phyloP scores from a whole-genome alignment of 2,797 vertebrate genomes.

The Hippoglossus hippoglossus region DNA sequence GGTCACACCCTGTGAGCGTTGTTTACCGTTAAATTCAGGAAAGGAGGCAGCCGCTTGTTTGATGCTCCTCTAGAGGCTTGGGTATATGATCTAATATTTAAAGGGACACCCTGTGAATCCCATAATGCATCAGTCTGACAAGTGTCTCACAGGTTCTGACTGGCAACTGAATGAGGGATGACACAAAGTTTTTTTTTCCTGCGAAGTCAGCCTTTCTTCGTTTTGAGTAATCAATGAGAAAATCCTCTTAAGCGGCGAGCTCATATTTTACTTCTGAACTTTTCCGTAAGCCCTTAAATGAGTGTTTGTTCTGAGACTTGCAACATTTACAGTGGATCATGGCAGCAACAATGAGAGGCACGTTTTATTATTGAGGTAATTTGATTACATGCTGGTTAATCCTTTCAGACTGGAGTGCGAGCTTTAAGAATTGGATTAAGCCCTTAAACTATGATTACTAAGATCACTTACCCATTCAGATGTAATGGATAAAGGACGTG shows the following conservation, averaged over 20 bases:
- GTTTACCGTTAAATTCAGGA: slow-evolving; percentile 64
- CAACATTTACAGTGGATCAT: slow-evolving; percentile 76
- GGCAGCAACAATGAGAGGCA: slow-evolving; percentile 69
- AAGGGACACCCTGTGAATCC: slow-evolving; percentile 39
- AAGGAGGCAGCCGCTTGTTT: slow-evolving; percentile 47
- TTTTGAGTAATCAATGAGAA: slow-evolving; percentile 69
- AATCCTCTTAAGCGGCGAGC: slow-evolving; percentile 76
- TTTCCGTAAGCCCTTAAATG: slow-evolving; percentile 73
- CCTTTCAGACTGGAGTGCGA: slow-evolving; percentile 78
- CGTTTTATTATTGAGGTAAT: slow-evolving; percentile 81
- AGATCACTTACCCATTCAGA: slow-evolving; percentile 77
- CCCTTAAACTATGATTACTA: slow-evolving; percentile 80
- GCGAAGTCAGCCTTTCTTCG: slow-evolving; percentile 48
- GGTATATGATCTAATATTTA: slow-evolving; percentile 47
- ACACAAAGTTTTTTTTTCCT: slow-evolving; percentile 47
- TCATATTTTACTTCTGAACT: slow-evolving; percentile 76
- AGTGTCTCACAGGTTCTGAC: slow-evolving; percentile 39
- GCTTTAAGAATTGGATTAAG: slow-evolving; percentile 82
- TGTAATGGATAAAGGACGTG: slow-evolving; percentile 75
- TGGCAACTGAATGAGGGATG: slow-evolving; percentile 43
- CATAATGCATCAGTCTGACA: slow-evolving; percentile 10
- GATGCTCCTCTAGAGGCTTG: slow-evolving; percentile 51
- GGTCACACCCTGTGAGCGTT: slow-evolving; percentile 64
- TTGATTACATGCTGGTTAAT: slow-evolving; percentile 83
- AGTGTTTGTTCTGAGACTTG: slow-evolving; percentile 75